These are phyloP conservation scores for Balaenoptera acutorostrata DNA, from an alignment of 2,113 vertebrate genomes.

Conservation along the genomic window DNA sequence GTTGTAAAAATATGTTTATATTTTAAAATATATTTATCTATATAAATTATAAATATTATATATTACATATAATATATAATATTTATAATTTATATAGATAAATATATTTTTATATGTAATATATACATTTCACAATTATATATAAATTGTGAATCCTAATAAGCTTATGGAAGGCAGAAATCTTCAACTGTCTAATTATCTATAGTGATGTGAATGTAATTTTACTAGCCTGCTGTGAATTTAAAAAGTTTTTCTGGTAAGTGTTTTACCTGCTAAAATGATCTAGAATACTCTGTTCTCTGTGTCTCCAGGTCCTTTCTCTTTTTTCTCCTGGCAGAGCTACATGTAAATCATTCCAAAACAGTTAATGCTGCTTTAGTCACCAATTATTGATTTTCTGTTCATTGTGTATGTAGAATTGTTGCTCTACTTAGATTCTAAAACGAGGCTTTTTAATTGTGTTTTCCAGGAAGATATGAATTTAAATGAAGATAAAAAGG, in stretches of 20 bases:
- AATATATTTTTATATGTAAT: not conserved
- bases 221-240: slow-evolving; percentile 45
- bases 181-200: slow-evolving; percentile 52
- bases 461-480: slow-evolving; percentile 97
- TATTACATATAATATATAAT: no score
- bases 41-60: no score
- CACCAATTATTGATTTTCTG: slow-evolving; percentile 69
- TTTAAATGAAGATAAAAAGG: slow-evolving; percentile 97
- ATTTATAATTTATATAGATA: not conserved
- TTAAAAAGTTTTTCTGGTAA: slow-evolving; percentile 38
- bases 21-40: no score
- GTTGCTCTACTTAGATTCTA: slow-evolving; percentile 60
- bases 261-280: slow-evolving; percentile 32
- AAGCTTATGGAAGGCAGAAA: slow-evolving; percentile 6
- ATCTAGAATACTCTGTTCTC: slow-evolving; percentile 8
- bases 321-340: slow-evolving; percentile 17
- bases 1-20: not conserved
- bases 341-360: slow-evolving; percentile 61
- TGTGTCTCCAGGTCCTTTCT: not conserved
- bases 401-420: slow-evolving; percentile 39
- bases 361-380: slow-evolving; percentile 68
- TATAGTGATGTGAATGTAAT: slow-evolving; percentile 41
- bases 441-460: slow-evolving; percentile 59
- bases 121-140: not conserved
- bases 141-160: slow-evolving; percentile 42